Conservation (phyloP, 2,888 invertebrate genomes). For the Elaeidobius kamerunicus region DNA sequence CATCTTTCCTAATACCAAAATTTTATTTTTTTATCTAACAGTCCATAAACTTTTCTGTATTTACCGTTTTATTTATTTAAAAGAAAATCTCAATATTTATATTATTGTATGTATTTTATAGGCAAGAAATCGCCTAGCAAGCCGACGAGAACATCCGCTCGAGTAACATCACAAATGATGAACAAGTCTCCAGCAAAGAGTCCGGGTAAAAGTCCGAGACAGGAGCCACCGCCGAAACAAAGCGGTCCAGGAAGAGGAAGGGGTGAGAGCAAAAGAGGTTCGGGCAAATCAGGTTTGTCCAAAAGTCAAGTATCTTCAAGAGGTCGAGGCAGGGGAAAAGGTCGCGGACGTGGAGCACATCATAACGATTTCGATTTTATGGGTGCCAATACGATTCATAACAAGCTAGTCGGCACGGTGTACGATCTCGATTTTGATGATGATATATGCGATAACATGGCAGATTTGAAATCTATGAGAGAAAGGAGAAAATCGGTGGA, state of each 20-base stretch:
- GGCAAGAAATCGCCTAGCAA: slow-evolving; percentile 58
- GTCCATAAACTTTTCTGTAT: too few species aligned
- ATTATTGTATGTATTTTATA: slow-evolving; percentile 39
- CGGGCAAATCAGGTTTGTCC: slow-evolving; percentile 34
- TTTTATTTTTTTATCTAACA: too few species aligned
- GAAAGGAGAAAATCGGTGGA: slow-evolving; percentile 76
- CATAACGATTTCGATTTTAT: slow-evolving; percentile 50
- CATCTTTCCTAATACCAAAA: too few species aligned
- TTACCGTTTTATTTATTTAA: too few species aligned
- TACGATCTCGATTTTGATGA: slow-evolving; percentile 85
- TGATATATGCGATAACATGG: slow-evolving; percentile 70
- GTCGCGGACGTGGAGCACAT: slow-evolving; percentile 45
- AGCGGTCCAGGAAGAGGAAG: slow-evolving; percentile 40
- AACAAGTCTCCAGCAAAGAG: slow-evolving; percentile 62
- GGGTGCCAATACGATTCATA: slow-evolving; percentile 68
- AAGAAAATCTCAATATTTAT: too few species aligned
- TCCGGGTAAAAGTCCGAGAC: slow-evolving; percentile 52
- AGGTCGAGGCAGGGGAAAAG: slow-evolving; percentile 47
- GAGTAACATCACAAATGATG: slow-evolving; percentile 60
- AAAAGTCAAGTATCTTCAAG: slow-evolving; percentile 45
- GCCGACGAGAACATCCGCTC: slow-evolving; percentile 59
- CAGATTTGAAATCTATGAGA: slow-evolving; percentile 73
- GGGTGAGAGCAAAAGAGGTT: slow-evolving; percentile 38
- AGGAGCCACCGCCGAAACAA: slow-evolving; percentile 52
- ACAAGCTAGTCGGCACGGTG: slow-evolving; percentile 80